Conservation (phyloP, 2,888 invertebrate genomes). For the Tolmerus cingulatus region DNA sequence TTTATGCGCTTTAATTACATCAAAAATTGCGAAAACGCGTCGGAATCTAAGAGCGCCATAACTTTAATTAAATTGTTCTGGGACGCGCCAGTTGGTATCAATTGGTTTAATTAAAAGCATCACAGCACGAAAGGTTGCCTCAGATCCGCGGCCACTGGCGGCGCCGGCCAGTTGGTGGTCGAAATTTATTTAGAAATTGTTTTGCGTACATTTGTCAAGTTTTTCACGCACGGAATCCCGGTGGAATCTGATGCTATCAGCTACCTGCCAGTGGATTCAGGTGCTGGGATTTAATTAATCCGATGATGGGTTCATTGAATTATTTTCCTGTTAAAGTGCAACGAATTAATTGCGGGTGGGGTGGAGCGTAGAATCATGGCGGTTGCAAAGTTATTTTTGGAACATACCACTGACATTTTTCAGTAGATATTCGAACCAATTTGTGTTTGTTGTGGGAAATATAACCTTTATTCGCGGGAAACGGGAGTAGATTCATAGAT, state of each 20-base stretch:
- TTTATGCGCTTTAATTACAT: constrained; percentile 32
- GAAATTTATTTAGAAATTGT: constrained; percentile 35
- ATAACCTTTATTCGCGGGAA: neutral
- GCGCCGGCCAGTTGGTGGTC: neutral
- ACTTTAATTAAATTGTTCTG: constrained; percentile 37
- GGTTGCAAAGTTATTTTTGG: neutral
- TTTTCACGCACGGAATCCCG: neutral
- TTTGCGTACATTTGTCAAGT: constrained; percentile 24
- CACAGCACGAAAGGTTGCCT: neutral
- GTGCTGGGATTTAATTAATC: neutral
- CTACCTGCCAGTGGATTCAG: neutral
- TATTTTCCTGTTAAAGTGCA: neutral
- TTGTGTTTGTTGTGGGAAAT: neutral
- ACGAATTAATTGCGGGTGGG: neutral
- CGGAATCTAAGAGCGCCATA: constrained; percentile 32
- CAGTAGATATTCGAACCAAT: neutral
- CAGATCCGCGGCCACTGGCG: neutral
- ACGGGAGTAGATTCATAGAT: neutral
- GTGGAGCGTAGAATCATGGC: neutral
- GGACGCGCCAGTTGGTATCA: constrained; percentile 31
- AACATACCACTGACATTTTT: neutral
- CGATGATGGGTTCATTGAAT: neutral
- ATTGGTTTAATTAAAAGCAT: constrained; percentile 36
- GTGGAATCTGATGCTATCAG: neutral
- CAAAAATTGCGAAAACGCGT: constrained; percentile 27